phyloP scores from a whole-genome alignment of 2,888 invertebrate species.

The Polymixis lichenea region DNA sequence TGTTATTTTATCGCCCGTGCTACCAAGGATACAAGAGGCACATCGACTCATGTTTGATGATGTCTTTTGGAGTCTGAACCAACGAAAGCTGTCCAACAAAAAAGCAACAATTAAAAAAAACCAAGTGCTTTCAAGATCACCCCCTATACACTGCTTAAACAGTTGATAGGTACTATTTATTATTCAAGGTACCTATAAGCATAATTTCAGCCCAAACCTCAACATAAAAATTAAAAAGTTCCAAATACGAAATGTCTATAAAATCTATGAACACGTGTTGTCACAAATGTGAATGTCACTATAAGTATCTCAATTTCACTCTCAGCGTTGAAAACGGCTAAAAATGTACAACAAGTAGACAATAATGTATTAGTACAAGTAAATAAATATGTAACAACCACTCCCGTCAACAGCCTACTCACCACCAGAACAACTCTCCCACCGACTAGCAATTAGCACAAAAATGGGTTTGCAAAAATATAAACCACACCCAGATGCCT shows the following conservation, averaged over 20 bases:
- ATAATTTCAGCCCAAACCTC: conserved; percentile 5
- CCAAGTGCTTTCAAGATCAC: too few species aligned
- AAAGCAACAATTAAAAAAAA: too few species aligned
- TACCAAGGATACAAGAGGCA: neutral
- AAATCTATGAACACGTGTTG: conserved; percentile 32
- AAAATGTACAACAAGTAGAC: conserved; percentile 65
- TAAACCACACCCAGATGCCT: conserved; percentile 45
- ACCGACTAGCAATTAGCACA: conserved; percentile 68
- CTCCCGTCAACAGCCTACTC: conserved; percentile 4
- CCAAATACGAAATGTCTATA: conserved; percentile 38
- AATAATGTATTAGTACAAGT: conserved; percentile 27
- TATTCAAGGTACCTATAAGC: neutral
- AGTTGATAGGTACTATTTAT: too few species aligned
- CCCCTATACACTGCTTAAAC: too few species aligned
- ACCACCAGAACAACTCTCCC: conserved; percentile 58
- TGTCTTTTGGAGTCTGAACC: neutral
- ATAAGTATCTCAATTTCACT: conserved; percentile 1
- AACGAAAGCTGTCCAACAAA: too few species aligned
- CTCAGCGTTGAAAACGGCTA: neutral
- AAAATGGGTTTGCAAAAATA: conserved; percentile 76
- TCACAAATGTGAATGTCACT: conserved; percentile 1
- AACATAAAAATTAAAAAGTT: conserved; percentile 8
- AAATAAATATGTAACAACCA: conserved; percentile 43
- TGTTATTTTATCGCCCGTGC: neutral
- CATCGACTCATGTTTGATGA: neutral